Evolutionary conservation across 64 coral and sea anemone genomes (phyloP).

Genomic region (Montipora sp.): DNA sequence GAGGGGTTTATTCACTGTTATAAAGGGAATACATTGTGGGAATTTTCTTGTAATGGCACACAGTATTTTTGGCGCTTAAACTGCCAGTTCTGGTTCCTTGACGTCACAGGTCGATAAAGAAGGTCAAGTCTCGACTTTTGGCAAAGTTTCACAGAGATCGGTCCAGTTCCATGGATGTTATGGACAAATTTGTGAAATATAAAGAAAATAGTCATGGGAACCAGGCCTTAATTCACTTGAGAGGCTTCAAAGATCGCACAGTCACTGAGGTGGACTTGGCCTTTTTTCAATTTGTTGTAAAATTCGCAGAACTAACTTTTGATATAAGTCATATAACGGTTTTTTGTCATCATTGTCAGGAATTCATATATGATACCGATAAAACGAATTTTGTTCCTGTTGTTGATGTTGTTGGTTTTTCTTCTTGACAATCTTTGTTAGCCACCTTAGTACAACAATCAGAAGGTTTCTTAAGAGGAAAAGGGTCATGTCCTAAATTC

Average conservation of each 20-base stretch:
- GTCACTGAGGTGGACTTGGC: slow-evolving; percentile 36
- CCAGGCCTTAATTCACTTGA: slow-evolving; percentile 5
- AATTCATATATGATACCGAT: not conserved
- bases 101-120: not conserved
- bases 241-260: slow-evolving; percentile 33
- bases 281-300: slow-evolving; percentile 9
- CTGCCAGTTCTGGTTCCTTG: not conserved
- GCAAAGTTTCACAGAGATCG: slow-evolving; percentile 6
- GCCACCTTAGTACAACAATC: not conserved
- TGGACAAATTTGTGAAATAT: not conserved
- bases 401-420: not conserved
- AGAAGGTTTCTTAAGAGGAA: not conserved
- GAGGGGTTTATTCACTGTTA: not conserved
- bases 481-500: not conserved
- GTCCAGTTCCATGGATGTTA: not conserved
- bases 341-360: not conserved
- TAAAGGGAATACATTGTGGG: not conserved
- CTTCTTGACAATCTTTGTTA: not conserved
- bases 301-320: not conserved
- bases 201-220: not conserved
- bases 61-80: not conserved
- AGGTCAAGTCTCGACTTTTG: not conserved
- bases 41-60: not conserved
- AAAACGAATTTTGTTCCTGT: not conserved
- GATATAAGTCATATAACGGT: not conserved